Evolutionary conservation across 1,140 invertebrate species (phyloP), one percentile per base, ranked within the genome.

Genomic region (Solenopsis fugax): DNA sequence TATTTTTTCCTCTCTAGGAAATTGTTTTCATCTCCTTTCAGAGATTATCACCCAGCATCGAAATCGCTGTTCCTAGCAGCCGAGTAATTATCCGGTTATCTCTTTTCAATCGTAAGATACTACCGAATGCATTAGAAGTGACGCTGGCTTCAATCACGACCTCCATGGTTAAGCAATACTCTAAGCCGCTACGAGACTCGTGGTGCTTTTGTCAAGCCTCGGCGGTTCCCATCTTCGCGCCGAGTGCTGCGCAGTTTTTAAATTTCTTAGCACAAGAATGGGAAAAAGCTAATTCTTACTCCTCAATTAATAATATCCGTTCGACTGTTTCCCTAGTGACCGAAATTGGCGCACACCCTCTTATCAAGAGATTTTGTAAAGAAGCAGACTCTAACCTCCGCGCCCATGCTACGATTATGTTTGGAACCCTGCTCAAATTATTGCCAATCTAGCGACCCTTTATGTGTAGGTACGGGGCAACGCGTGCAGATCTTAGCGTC

Each of bases 1-100:
- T 91, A 62, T 65, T 29, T 29, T 2, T 29, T 2, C 29, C 29
- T 2, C 29, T 29, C 82, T 76, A 60, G 52, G 54, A 37, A 89
- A 62, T 72, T 92, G 13, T 13, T 87, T 1, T 50, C 12, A 10
- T 89, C 86, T 71, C 88, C 86, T 78, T 54, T 72, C 76, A 91
- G 82, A 54, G 64, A 50, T 13, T n/a, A 58, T 52, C 29, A 29
- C 29, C 29, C 29, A 2, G 29, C 89, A 91, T 85, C 76, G 54
- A 65, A 18, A 12, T 48, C 87, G 0, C 89, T 93, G 92, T 77
- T 88, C 78, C 86, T 92, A 88, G 92, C 62, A 13, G 87, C 86
- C 75, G 89, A 62, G n/a, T 9, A 29, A 10, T 86, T 52, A 88
- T 92, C 54, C 24, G 41, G 45, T 4, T 4, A 37, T 21, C 45